Conservation (phyloP, 2,113 vertebrate genomes). For the Drymodes brunneopygia region DNA sequence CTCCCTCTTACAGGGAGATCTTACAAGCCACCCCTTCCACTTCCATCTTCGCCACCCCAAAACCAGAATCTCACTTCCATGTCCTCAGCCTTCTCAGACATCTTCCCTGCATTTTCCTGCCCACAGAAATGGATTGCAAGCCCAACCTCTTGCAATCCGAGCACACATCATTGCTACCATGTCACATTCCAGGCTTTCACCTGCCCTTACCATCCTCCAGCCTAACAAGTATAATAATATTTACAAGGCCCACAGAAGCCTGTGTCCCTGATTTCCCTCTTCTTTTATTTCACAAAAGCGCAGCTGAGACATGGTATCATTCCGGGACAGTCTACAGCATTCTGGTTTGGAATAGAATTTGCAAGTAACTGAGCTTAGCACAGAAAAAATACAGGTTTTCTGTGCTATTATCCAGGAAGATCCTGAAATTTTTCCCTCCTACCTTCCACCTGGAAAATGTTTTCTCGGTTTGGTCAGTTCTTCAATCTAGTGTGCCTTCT, state of each 20-base stretch:
- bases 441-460: fast-evolving
- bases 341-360: neutral
- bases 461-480: neutral
- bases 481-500: neutral
- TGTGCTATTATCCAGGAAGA: neutral
- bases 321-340: fast-evolving
- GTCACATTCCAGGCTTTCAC: neutral
- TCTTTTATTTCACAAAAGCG: neutral
- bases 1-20: neutral
- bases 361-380: neutral
- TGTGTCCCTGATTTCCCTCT: neutral
- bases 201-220: neutral
- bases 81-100: neutral
- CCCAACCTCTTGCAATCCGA: fast-evolving
- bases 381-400: neutral
- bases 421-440: neutral
- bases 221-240: fast-evolving
- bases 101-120: neutral
- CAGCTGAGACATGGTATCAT: neutral
- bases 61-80: neutral
- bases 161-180: fast-evolving
- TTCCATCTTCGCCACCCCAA: fast-evolving
- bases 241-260: neutral
- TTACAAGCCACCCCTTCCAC: neutral
- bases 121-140: neutral